Conservation (phyloP, 2,888 invertebrate species). For the Oscheius myriophilus region DNA sequence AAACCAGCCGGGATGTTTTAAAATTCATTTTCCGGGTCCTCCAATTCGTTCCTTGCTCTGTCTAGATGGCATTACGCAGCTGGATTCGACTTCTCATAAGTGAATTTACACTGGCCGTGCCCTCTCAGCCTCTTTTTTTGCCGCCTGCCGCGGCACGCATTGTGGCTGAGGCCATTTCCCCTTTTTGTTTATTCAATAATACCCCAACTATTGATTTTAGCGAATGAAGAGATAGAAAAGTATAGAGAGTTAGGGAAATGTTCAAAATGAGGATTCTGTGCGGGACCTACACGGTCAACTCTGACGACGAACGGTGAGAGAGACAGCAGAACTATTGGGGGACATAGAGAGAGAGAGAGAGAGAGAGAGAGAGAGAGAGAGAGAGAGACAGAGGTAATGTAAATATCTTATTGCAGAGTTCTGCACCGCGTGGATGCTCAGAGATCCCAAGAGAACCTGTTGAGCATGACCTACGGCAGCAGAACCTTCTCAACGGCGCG, state of each 20-base stretch:
- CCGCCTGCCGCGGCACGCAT: slow-evolving; percentile 9
- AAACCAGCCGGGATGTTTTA: too few species aligned
- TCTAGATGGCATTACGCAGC: too few species aligned
- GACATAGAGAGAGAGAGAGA: background rate
- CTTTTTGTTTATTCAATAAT: background rate
- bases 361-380: background rate
- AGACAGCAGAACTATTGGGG: background rate
- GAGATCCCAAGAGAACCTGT: slow-evolving; percentile 30
- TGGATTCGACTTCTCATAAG: slow-evolving; percentile 24
- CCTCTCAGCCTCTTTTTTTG: slow-evolving; percentile 24
- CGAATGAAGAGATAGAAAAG: too few species aligned
- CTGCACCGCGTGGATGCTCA: slow-evolving; percentile 43
- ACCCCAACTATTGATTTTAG: background rate
- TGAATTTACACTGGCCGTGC: slow-evolving; percentile 33
- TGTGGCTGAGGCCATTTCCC: background rate
- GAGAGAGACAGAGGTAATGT: background rate
- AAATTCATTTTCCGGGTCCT: slow-evolving; percentile 4
- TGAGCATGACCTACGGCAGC: slow-evolving; percentile 31
- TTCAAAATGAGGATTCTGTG: slow-evolving; percentile 31
- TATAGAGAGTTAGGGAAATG: slow-evolving; percentile 11
- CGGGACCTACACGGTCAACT: slow-evolving; percentile 34
- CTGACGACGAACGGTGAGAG: slow-evolving; percentile 24
- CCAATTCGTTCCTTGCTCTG: too few species aligned
- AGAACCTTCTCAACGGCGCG: slow-evolving; percentile 26
- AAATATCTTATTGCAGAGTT: slow-evolving; percentile 39